phyloP scores from a whole-genome alignment of 1,140 invertebrate species.

The Melipona quadrifasciata region DNA sequence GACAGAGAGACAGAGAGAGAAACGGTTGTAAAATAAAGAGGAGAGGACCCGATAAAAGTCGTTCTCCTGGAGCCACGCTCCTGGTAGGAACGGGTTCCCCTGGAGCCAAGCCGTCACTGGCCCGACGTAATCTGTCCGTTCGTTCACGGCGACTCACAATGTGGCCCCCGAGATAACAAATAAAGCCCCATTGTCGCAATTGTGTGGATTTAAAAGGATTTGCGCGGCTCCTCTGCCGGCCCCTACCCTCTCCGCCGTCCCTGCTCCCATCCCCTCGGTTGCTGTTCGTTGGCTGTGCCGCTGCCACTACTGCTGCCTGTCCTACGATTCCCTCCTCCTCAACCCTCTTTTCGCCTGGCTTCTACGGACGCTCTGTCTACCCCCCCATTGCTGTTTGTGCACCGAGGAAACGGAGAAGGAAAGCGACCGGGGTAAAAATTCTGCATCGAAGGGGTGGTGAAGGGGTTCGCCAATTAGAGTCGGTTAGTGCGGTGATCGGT shows the following conservation, averaged over 20 bases:
- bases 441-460: neutral
- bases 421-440: constrained; percentile 5
- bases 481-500: neutral
- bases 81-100: constrained; percentile 71
- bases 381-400: neutral
- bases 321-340: constrained; percentile 51
- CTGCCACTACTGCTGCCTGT: constrained; percentile 55
- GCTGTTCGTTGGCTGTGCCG: constrained; percentile 40
- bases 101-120: constrained; percentile 78
- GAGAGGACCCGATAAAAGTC: constrained; percentile 54
- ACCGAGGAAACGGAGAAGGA: neutral
- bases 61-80: constrained; percentile 46
- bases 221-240: constrained; percentile 69
- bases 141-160: constrained; percentile 82
- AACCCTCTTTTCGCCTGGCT: constrained; percentile 3
- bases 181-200: constrained; percentile 83
- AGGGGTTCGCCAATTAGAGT: neutral
- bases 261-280: constrained; percentile 17
- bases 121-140: constrained; percentile 82
- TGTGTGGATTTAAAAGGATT: constrained; percentile 83
- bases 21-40: constrained; percentile 49
- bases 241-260: constrained; percentile 36
- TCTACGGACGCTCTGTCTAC: constrained; percentile 9
- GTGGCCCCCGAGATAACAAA: constrained; percentile 83
- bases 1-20: neutral